Conservation (phyloP, 2,113 vertebrate genomes). For the Oostethus manadensis region DNA sequence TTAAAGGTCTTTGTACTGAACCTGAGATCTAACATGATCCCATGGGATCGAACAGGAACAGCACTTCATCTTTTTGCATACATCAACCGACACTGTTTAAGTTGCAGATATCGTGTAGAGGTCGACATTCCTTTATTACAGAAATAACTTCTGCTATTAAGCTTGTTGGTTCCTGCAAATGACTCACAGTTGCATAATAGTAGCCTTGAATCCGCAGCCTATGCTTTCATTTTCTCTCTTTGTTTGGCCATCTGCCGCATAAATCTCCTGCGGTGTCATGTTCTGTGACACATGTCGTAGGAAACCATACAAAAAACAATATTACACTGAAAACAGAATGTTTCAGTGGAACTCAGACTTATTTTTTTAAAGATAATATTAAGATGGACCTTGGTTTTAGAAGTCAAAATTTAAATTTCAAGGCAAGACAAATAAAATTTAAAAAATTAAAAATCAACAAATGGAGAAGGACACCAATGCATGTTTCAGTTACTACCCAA, state of each 20-base stretch:
- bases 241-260: neutral
- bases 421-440: no score
- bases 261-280: neutral
- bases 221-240: neutral
- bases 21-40: neutral
- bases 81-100: neutral
- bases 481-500: no score
- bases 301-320: neutral
- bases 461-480: no score
- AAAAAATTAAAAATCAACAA: no score
- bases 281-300: neutral
- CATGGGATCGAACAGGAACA: neutral
- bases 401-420: no score
- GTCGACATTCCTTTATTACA: neutral
- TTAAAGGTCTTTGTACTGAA: neutral
- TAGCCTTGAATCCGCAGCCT: neutral
- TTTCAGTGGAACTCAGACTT: no score
- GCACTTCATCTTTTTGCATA: neutral
- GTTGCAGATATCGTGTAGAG: neutral
- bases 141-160: neutral
- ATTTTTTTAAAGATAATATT: no score
- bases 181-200: neutral
- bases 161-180: neutral
- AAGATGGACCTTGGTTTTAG: no score
- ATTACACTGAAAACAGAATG: neutral